Base-by-base conservation (phyloP, 2,113 vertebrate genomes). In the Sclerurus mexicanus region DNA sequence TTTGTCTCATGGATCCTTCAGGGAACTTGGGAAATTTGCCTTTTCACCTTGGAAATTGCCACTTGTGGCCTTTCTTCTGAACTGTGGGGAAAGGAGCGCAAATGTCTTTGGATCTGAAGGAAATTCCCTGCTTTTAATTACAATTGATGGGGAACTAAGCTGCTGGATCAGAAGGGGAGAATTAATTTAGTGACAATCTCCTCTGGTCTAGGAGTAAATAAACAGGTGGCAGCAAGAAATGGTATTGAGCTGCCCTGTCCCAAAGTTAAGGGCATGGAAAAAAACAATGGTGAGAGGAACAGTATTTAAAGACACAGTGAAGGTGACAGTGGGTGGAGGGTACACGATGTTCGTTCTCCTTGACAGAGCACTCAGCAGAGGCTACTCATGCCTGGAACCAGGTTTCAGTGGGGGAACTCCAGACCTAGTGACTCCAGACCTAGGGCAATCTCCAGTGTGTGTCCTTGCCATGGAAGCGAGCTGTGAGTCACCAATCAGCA, bases 81-180 rank as follows among this genome's bases (percentile, higher is more conserved):
- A 28, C 3, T 66, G 15, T 1, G 1, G 1, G 30, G 5, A 30
- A 63, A 59, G 3, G 14, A 82, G 4, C 1, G 15, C 6, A 30
- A 37, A 75, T 15, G 23, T 18, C 20, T 77, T 52, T 23, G 33
- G 18, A 11, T 21, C 10, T 77, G 35, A 56, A 88, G 21, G 7
- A 67, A 7, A 16, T 28, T 59, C 21, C 9, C 20, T 46, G 53
- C 10, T 74, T 50, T 69, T 28, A 47, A 27, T 49, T 60, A 31
- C 17, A 49, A 20, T 4, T n/a, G 37, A 22, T 25, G 7, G 27
- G 9, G 27, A 76, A 10, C 3, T 64, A 24, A 42, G 47, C 52
- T 55, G 14, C 12, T 10, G 39, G 30, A 44, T 8, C 3, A 64
- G 33, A 56, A 75, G 12, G 6, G 23, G 7, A 72, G 4, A 33